A percentile compares a stretch with the other conserved stretches of the same genome.
These are phyloP conservation scores for Elysia crispata DNA, from an alignment of 2,888 invertebrate species.

Conservation along the genomic window DNA sequence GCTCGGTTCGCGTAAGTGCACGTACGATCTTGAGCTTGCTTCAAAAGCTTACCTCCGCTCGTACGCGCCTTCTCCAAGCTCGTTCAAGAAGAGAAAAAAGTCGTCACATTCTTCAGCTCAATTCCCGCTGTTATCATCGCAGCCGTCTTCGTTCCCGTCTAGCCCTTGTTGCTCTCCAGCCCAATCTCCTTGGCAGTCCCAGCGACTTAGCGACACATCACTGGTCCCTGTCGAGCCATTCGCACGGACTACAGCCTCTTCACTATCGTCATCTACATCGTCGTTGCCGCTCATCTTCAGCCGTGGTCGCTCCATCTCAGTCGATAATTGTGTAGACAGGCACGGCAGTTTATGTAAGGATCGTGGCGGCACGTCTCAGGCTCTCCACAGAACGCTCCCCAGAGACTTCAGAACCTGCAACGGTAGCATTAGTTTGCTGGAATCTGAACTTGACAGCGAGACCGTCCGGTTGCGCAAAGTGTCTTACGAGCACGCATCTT, in stretches of 20 bases:
- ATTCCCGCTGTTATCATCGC: neutral
- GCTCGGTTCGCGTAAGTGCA: constrained; percentile 13
- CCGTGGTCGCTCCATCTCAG: neutral
- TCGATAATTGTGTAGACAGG: neutral
- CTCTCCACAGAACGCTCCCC: neutral
- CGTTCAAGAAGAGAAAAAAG: neutral
- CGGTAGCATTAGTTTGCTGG: neutral
- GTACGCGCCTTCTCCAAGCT: neutral
- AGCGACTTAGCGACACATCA: neutral
- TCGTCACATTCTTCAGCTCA: neutral
- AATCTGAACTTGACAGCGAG: neutral
- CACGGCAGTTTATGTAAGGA: neutral
- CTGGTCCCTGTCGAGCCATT: neutral
- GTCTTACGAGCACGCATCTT: neutral
- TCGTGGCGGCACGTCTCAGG: neutral
- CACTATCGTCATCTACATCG: neutral
- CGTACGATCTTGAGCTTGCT: constrained; percentile 37
- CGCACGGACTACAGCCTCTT: neutral
- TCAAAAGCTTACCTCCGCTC: constrained; percentile 11
- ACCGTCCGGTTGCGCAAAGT: neutral
- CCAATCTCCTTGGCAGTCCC: neutral
- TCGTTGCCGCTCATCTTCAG: neutral
- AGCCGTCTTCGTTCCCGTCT: neutral
- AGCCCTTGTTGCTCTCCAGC: neutral
- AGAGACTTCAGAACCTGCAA: neutral